Percentiles rank a stretch among this genome's conserved stretches.
These are phyloP conservation scores for Cotesia vestalis DNA, from an alignment of 1,140 invertebrate species.

Conservation along the genomic window DNA sequence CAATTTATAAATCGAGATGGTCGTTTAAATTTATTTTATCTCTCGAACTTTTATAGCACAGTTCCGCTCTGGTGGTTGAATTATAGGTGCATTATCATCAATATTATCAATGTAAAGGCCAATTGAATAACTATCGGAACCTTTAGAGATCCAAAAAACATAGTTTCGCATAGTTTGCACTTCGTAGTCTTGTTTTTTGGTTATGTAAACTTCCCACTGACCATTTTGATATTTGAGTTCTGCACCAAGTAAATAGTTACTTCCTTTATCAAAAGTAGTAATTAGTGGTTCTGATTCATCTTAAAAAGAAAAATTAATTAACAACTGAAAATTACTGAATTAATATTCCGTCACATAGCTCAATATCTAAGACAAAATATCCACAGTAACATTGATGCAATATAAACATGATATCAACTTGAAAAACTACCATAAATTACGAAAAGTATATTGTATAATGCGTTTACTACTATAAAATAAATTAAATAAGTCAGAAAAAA, in stretches of 20 bases:
- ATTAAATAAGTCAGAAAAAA: too few relatives aligned
- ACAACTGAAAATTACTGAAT: too few relatives aligned
- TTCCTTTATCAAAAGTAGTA: slow-evolving; percentile 33
- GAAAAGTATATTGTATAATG: too few relatives aligned
- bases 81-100: slow-evolving; percentile 65
- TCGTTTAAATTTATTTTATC: background rate
- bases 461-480: too few relatives aligned
- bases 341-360: too few relatives aligned
- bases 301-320: background rate
- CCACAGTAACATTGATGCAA: too few relatives aligned
- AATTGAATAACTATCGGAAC: slow-evolving; percentile 45
- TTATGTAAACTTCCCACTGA: slow-evolving; percentile 42
- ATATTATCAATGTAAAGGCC: slow-evolving; percentile 63
- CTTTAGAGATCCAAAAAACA: slow-evolving; percentile 54
- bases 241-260: slow-evolving; percentile 39
- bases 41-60: slow-evolving; percentile 53
- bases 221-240: slow-evolving; percentile 23
- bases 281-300: slow-evolving; percentile 26
- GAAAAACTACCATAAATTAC: too few relatives aligned
- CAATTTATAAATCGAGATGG: background rate
- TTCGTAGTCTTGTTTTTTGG: slow-evolving; percentile 66
- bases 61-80: slow-evolving; percentile 57
- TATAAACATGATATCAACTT: too few relatives aligned
- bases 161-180: slow-evolving; percentile 58
- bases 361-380: too few relatives aligned